Percentiles rank a stretch among this genome's conserved stretches.
Evolutionary conservation across 1,140 invertebrate species (phyloP).

Genomic region (Megathymus violae): DNA sequence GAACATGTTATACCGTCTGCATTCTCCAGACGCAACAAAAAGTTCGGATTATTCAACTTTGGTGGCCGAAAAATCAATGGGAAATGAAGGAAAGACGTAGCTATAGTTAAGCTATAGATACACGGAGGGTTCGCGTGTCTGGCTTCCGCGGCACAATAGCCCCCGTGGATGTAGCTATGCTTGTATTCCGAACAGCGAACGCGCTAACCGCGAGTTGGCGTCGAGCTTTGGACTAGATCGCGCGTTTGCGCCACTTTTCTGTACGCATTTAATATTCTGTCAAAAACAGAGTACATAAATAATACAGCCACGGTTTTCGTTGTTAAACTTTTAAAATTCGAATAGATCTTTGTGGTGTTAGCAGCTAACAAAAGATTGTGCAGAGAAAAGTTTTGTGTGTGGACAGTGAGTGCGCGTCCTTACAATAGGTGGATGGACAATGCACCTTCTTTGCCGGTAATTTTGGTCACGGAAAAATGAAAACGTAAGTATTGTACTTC

Average conservation of each 20-base stretch:
- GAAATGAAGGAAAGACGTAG: conserved; percentile 64
- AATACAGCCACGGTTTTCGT: conserved; percentile 17
- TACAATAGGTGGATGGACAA: conserved; percentile 60
- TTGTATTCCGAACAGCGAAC: conserved; percentile 53
- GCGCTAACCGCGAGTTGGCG: conserved; percentile 69
- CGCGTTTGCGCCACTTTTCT: conserved; percentile 65
- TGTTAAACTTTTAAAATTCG: conserved; percentile 40
- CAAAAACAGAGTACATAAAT: conserved; percentile 23
- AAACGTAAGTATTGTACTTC: conserved; percentile 73
- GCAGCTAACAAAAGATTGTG: conserved; percentile 22
- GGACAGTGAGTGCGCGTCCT: conserved; percentile 55
- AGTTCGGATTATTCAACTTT: conserved; percentile 21
- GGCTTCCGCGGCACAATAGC: conserved; percentile 70
- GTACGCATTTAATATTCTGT: conserved; percentile 46
- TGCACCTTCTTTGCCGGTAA: conserved; percentile 64
- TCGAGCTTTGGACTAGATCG: conserved; percentile 73
- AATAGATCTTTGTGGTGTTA: conserved; percentile 39
- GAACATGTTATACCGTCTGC: background rate
- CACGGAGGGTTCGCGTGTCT: conserved; percentile 73
- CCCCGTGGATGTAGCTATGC: conserved; percentile 65
- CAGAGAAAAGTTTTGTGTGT: conserved; percentile 43
- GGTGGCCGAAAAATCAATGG: conserved; percentile 56
- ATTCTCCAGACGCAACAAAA: conserved; percentile 23
- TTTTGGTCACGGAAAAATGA: conserved; percentile 74
- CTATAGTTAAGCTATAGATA: conserved; percentile 58